phyloP scores from a whole-genome alignment of 2,113 vertebrate species.

The western clawed frog (Xenopus tropicalis) region UCB_Xtro_10.0 CM004450.2:65193001-65193500 shows the following conservation, averaged over 20 bases:
- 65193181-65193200: too few relatives aligned
- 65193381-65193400: conserved; percentile 33
- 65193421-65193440: background rate
- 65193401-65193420: conserved; percentile 13
- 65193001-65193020: background rate
- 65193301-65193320: conserved; percentile 54
- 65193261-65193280: background rate
- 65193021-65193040: background rate
- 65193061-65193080: too few relatives aligned
- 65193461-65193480: background rate
- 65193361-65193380: conserved; percentile 59
- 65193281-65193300: conserved; percentile 46
- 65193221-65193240: background rate
- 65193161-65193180: too few relatives aligned
- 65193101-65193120: too few relatives aligned
- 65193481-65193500: too few relatives aligned
- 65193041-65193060: too few relatives aligned
- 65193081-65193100: too few relatives aligned
- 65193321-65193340: conserved; percentile 73
- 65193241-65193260: conserved; percentile 2
- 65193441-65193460: background rate
- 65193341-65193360: conserved; percentile 72
- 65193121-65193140: too few relatives aligned
- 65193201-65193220: too few relatives aligned
- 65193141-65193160: too few relatives aligned